Evolutionary conservation across 2,797 vertebrate species (phyloP), one percentile per base, ranked within the genome.

Genomic region (Alfaro cultratus): DNA sequence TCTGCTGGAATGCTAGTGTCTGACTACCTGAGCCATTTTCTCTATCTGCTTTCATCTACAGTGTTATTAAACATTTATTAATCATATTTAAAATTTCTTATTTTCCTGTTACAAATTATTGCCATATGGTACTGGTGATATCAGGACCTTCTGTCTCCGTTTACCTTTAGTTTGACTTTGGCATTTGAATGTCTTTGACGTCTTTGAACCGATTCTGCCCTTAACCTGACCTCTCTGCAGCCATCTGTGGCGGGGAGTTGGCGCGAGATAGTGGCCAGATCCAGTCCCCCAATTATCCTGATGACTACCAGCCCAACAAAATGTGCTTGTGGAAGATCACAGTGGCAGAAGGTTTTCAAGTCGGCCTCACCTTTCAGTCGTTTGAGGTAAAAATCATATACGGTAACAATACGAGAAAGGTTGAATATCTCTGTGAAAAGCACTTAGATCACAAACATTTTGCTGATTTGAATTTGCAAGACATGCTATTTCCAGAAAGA

Each of bases 251-350:
- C 0, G 98, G 98, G 34, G 97, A 97, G 0, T 96, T 99, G 87
- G 96, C 92, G 83, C 97, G 96, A 83, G 98, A 99, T 92, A 97
- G 95, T 0, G 98, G 98, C 21, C 97, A 98, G 86, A 98, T 99
- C 94, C 98, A 99, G 93, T 99, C 98, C 0, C 98, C 98, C 74
- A 99, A 99, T 84, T 99, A 99, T 84, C 98, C 98, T 0, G 98
- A 99, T 0, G 98, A 99, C 86, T 99, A 99, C 86, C 96, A 96
- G 87, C 97, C 98, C 90, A 98, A 97, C 94, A 99, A 99, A 92
- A 93, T 96, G 79, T 99, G 98, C 29, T 92, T 98, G 83, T 99
- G 98, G 98, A 96, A 96, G 89, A 96, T 99, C 91, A 96, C 96
- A 0, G 98, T 99, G 36, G 95, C 96, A 0, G 96, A 98, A 68